phyloP scores from a whole-genome alignment of 2,888 invertebrate genomes.

The Hofmannophila pseudospretella region DNA sequence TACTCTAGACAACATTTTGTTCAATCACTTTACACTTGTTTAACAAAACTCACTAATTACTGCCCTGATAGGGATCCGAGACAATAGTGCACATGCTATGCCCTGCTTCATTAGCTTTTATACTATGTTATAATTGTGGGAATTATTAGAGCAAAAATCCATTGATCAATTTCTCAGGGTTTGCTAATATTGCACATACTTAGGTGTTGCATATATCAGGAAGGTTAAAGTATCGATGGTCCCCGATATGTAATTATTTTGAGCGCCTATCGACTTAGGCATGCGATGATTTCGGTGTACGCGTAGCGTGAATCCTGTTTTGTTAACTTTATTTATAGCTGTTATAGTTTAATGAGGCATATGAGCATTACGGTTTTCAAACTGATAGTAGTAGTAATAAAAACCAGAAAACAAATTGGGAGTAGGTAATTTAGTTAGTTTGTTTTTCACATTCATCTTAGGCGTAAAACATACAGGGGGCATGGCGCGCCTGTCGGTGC shows the following conservation, averaged over 20 bases:
- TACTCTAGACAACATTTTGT: constrained; percentile 52
- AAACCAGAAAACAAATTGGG: too few species aligned
- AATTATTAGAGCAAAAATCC: constrained; percentile 72
- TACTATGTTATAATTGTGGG: constrained; percentile 69
- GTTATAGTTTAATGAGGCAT: too few species aligned
- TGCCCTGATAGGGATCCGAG: constrained; percentile 27
- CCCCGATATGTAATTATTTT: constrained; percentile 10
- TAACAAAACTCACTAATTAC: constrained; percentile 16
- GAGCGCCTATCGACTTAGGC: constrained; percentile 3
- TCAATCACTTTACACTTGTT: constrained; percentile 12
- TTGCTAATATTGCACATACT: constrained; percentile 39
- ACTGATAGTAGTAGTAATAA: too few species aligned
- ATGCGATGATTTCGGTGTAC: constrained; percentile 9
- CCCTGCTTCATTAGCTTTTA: constrained; percentile 60
- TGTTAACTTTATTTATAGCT: too few species aligned
- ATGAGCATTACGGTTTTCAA: too few species aligned
- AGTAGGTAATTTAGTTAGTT: too few species aligned
- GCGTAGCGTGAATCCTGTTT: constrained; percentile 12
- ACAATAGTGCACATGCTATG: constrained; percentile 44
- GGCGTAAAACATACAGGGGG: too few species aligned
- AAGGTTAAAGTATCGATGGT: constrained; percentile 11
- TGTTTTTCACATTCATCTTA: too few species aligned
- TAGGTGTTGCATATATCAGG: constrained; percentile 24
- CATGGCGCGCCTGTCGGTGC: too few species aligned
- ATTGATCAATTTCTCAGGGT: constrained; percentile 69